A percentile compares a stretch with the other conserved stretches of the same genome.
Conservation (phyloP, 2,888 invertebrate genomes). For the Dione juno region DNA sequence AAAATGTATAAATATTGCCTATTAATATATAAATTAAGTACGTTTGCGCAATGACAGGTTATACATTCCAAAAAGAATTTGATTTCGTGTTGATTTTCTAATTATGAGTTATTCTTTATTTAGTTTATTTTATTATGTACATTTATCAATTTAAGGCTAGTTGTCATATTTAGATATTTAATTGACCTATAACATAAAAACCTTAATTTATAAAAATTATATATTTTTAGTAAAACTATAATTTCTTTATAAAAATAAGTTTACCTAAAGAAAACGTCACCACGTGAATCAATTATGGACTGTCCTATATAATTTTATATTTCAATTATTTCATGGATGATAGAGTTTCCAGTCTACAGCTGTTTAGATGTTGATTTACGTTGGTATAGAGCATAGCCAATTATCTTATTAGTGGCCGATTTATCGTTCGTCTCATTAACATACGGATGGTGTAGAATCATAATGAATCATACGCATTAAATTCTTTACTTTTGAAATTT, state of each 20-base stretch:
- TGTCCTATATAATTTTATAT: slow-evolving; percentile 27
- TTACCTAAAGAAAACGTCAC: not conserved
- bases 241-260: not conserved
- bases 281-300: slow-evolving; percentile 1
- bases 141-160: no score
- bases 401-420: slow-evolving; percentile 82
- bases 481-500: slow-evolving; percentile 3
- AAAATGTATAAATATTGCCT: no score
- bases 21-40: no score
- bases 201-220: no score
- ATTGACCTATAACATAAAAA: not conserved
- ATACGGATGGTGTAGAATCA: slow-evolving; percentile 63
- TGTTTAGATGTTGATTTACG: slow-evolving; percentile 82
- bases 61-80: no score
- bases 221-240: not conserved
- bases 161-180: no score
- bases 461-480: slow-evolving; percentile 50
- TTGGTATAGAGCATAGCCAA: slow-evolving; percentile 75
- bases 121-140: no score
- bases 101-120: no score
- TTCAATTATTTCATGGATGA: slow-evolving; percentile 43
- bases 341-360: slow-evolving; percentile 56
- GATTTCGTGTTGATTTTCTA: no score
- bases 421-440: slow-evolving; percentile 81
- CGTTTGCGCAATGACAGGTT: no score